These are phyloP conservation scores for Actinia equina DNA, from an alignment of 64 coral and sea anemone species.

Conservation along the genomic window DNA sequence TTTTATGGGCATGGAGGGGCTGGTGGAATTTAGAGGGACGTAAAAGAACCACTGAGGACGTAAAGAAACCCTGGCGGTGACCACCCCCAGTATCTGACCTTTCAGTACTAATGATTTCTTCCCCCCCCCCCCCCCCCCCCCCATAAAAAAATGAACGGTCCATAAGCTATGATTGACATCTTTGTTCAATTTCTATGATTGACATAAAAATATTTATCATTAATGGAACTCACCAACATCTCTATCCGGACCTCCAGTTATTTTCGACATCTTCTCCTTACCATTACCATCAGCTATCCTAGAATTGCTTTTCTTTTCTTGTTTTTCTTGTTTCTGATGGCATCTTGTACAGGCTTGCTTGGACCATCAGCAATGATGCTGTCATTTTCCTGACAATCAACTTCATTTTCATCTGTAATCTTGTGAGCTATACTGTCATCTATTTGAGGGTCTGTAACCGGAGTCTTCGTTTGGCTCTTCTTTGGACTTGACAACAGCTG, in stretches of 20 bases:
- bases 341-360: neutral
- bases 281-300: neutral
- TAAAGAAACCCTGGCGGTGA: no score
- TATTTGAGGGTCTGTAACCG: neutral
- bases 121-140: no score
- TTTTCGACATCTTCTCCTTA: neutral
- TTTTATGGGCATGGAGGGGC: no score
- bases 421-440: neutral
- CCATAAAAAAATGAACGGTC: no score
- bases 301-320: slow-evolving; percentile 39
- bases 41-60: no score
- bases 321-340: slow-evolving; percentile 26
- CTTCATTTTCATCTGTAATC: neutral
- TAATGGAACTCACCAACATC: neutral
- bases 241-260: neutral
- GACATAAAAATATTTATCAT: no score
- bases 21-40: no score
- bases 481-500: neutral
- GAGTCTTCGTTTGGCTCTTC: neutral
- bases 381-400: neutral
- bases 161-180: no score
- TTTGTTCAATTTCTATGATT: no score
- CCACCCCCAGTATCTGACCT: no score
- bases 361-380: neutral
- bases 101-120: no score